Conservation (phyloP, 2,888 invertebrate species). For the Drosophila melanosoma region DNA sequence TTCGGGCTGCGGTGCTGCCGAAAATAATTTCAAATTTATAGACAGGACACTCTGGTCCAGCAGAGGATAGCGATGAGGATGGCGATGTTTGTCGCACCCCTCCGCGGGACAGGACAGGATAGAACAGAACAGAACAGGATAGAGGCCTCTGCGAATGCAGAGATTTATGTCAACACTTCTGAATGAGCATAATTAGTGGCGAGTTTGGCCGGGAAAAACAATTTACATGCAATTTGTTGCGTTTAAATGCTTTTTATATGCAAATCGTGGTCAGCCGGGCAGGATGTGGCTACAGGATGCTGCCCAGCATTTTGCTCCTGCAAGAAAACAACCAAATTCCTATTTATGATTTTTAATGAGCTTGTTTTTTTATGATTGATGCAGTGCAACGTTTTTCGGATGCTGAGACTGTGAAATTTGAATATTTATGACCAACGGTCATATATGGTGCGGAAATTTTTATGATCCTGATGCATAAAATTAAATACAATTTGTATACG, state of each 20-base stretch:
- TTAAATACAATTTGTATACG: constrained; percentile 36
- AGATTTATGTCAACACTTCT: constrained; percentile 80
- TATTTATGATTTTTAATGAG: constrained; percentile 74
- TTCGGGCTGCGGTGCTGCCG: constrained; percentile 42
- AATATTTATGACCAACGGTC: constrained; percentile 85
- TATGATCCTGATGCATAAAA: constrained; percentile 72
- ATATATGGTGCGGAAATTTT: constrained; percentile 83
- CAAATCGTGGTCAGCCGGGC: constrained; percentile 73
- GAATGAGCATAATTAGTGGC: constrained; percentile 81
- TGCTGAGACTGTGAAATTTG: constrained; percentile 69
- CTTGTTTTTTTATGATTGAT: constrained; percentile 73
- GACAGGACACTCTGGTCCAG: constrained; percentile 72
- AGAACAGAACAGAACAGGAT: background rate
- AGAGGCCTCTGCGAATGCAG: constrained; percentile 40
- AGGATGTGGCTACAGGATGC: constrained; percentile 45
- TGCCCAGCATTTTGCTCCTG: constrained; percentile 30
- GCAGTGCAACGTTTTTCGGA: constrained; percentile 53
- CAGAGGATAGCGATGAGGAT: constrained; percentile 9
- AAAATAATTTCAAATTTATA: constrained; percentile 76
- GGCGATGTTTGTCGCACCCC: constrained; percentile 37
- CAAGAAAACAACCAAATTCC: constrained; percentile 55
- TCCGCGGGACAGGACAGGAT: constrained; percentile 25
- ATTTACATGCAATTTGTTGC: constrained; percentile 79
- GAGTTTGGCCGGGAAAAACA: constrained; percentile 65
- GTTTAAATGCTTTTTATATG: constrained; percentile 81